Evolutionary conservation across 2,113 vertebrate genomes (phyloP).

Genomic region (Aspidoscelis tigris): DNA sequence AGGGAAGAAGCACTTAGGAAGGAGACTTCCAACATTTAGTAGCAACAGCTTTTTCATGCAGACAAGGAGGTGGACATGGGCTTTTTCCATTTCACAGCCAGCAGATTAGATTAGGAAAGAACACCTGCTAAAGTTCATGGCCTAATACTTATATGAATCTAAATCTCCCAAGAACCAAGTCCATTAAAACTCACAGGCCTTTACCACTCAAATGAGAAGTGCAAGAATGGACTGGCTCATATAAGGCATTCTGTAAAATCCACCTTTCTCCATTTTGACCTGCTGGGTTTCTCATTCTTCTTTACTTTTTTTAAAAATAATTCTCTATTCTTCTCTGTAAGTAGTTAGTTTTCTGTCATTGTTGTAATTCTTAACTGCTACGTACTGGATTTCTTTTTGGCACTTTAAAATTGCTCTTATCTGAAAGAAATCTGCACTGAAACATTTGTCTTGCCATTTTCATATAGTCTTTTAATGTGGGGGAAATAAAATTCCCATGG

Average conservation of each 20-base stretch:
- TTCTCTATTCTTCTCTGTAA: constrained; percentile 15
- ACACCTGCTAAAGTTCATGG: background rate
- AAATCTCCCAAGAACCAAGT: background rate
- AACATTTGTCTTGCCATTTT: constrained; percentile 52
- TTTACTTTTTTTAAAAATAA: constrained; percentile 35
- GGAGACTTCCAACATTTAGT: no score
- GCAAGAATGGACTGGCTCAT: background rate
- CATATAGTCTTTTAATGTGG: constrained; percentile 37
- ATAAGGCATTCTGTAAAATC: constrained; percentile 11
- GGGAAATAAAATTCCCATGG: constrained; percentile 35
- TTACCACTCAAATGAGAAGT: background rate
- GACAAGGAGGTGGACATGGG: no score
- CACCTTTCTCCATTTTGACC: constrained; percentile 19
- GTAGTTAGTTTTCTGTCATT: constrained; percentile 23
- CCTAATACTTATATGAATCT: background rate
- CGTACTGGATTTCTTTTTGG: constrained; percentile 29
- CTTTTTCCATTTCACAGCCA: background rate
- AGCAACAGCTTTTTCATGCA: no score
- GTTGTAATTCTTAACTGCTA: constrained; percentile 13
- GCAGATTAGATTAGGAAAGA: background rate
- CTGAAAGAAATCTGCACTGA: constrained; percentile 51
- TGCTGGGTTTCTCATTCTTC: constrained; percentile 22
- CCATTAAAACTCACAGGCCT: background rate
- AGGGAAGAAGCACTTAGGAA: no score
- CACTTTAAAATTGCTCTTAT: constrained; percentile 42